Conservation (phyloP, 2,888 invertebrate genomes). For the Eremobia ochroleuca region DNA sequence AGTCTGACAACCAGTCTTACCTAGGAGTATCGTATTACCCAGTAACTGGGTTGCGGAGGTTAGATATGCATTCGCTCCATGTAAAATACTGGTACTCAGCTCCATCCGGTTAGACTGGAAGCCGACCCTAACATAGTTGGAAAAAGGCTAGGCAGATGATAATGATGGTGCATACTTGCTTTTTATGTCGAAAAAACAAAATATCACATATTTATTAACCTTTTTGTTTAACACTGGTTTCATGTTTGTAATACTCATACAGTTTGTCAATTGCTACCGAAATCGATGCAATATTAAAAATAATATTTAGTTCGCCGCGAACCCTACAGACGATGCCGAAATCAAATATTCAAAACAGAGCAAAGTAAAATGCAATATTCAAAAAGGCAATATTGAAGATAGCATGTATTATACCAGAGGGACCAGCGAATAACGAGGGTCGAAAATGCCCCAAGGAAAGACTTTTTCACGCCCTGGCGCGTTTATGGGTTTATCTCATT, state of each 20-base stretch:
- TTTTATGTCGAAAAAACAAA: neutral
- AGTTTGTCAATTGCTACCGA: conserved; percentile 18
- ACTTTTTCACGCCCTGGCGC: conserved; percentile 75
- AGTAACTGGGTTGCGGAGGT: too few relatives aligned
- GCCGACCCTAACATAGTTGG: too few relatives aligned
- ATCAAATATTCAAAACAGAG: conserved; percentile 77
- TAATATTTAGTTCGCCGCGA: conserved; percentile 39
- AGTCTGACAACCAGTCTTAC: too few relatives aligned
- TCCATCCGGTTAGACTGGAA: too few relatives aligned
- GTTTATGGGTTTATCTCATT: conserved; percentile 78
- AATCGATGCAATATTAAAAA: conserved; percentile 20
- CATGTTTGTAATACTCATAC: neutral
- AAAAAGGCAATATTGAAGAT: conserved; percentile 73
- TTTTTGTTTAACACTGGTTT: neutral
- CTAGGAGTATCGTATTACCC: too few relatives aligned
- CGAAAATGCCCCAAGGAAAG: conserved; percentile 73
- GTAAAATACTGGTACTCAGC: too few relatives aligned
- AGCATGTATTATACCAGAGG: conserved; percentile 74
- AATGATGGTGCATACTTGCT: neutral
- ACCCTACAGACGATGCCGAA: conserved; percentile 56
- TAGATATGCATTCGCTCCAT: too few relatives aligned
- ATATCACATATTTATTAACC: neutral
- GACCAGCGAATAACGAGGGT: conserved; percentile 79
- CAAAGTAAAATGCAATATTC: conserved; percentile 75
- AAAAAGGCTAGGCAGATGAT: too few relatives aligned